These are phyloP conservation scores for Calycopis cecrops DNA, from an alignment of 1,140 invertebrate genomes.

Conservation along the genomic window DNA sequence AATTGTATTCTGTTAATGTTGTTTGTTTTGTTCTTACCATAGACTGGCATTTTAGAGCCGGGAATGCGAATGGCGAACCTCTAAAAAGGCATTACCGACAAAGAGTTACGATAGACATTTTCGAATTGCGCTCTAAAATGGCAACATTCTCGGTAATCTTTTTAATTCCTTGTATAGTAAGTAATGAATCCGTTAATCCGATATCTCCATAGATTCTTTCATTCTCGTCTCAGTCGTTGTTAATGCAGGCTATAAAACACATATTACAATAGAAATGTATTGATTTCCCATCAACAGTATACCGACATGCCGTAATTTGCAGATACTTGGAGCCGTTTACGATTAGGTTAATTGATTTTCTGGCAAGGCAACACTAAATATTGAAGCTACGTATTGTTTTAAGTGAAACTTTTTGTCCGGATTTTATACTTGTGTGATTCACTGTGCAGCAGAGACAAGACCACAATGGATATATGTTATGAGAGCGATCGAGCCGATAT, in stretches of 20 bases:
- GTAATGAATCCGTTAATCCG: slow-evolving; percentile 70
- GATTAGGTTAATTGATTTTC: slow-evolving; percentile 49
- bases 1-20: slow-evolving; percentile 65
- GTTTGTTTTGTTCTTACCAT: slow-evolving; percentile 51
- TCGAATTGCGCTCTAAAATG: slow-evolving; percentile 41
- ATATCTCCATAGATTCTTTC: slow-evolving; percentile 69
- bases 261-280: slow-evolving; percentile 72
- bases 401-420: slow-evolving; percentile 46
- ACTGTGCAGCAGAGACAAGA: slow-evolving; percentile 61
- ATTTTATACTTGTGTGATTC: slow-evolving; percentile 66
- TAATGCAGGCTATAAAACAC: slow-evolving; percentile 68
- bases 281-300: slow-evolving; percentile 68
- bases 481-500: slow-evolving; percentile 43
- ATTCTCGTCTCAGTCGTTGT: slow-evolving; percentile 47
- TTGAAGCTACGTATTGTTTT: slow-evolving; percentile 26
- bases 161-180: slow-evolving; percentile 68
- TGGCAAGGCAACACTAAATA: slow-evolving; percentile 41
- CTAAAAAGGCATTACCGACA: background rate
- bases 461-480: slow-evolving; percentile 67
- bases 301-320: slow-evolving; percentile 69
- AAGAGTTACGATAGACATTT: too few relatives aligned
- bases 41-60: slow-evolving; percentile 47
- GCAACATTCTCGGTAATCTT: slow-evolving; percentile 36
- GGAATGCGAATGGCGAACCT: slow-evolving; percentile 23
- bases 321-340: slow-evolving; percentile 67